Evolutionary conservation across 2,888 invertebrate species (phyloP), one percentile per base, ranked within the genome.

Genomic region (Eledona agricola): DNA sequence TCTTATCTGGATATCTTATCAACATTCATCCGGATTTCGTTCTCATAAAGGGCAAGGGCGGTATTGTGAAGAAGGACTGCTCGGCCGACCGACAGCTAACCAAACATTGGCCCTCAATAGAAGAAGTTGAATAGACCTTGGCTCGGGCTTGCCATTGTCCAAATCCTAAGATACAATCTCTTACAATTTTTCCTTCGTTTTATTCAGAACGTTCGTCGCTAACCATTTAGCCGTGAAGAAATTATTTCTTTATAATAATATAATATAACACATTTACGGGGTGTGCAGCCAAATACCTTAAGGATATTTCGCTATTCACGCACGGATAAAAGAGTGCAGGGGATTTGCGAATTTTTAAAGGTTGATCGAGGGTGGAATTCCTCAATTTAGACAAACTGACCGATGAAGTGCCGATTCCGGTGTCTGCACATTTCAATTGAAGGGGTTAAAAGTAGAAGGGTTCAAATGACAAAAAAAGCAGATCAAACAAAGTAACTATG

Each of bases 31-130:
- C 42, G 29, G 31, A 29, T 31, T 63, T 57, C 66, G 47, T 38
- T 38, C 37, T 53, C 47, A 63, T 59, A 62, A 62, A 65, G 59
- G 64, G 62, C 58, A 60, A 65, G 69, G 70, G 65, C 66, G 60
- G 64, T 62, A 69, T 70, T 70, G 62, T 66, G 62, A 57, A 58
- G 54, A 55, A 59, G 61, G 58, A 59, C 67, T 60, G 55, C 62
- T 64, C 61, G 60, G 65, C 68, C 70, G 70, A 72, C 70, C 73
- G 76, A 81, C 83, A 83, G 81, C 83, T 83, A 83, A 83, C 83
- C 83, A 83, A 83, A 83, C 83, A 83, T 82, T 81, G 82, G 80
- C 81, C 81, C 80, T 59, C 80, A 80, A 78, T 79, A 78, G 76
- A 76, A 78, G 74, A 61, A 63, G 75, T 72, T 72, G 66, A 72